Percentiles rank a stretch among this genome's conserved stretches.
Evolutionary conservation across 2,113 vertebrate species (phyloP).

Genomic region (Tragelaphus strepsiceros): DNA sequence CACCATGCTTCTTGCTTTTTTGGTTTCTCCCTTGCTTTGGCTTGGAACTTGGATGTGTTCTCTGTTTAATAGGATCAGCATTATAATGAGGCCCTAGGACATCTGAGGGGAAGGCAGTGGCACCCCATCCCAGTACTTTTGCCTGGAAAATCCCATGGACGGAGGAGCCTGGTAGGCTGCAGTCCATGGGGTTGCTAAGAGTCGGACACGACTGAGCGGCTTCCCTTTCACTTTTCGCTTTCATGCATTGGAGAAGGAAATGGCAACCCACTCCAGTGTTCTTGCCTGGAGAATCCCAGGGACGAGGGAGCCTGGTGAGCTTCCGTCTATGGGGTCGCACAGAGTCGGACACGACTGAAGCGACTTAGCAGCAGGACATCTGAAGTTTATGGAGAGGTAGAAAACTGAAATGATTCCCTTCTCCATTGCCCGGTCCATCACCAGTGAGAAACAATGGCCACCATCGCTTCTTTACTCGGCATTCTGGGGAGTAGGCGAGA

Average conservation of each 20-base stretch:
- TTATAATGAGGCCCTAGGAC: not conserved
- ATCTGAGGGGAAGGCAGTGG: not conserved
- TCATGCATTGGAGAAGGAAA: too few relatives aligned
- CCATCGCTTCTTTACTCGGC: not conserved
- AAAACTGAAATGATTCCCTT: not conserved
- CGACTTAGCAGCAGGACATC: not conserved
- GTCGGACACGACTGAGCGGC: too few relatives aligned
- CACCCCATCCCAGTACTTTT: too few relatives aligned
- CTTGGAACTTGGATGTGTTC: not conserved
- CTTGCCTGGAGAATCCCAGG: too few relatives aligned
- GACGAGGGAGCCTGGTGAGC: too few relatives aligned
- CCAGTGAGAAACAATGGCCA: not conserved
- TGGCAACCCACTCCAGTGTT: too few relatives aligned
- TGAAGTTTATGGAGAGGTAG: not conserved
- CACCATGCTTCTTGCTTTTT: not conserved
- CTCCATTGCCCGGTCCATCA: accelerated
- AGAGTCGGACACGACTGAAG: too few relatives aligned
- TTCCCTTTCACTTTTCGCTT: too few relatives aligned
- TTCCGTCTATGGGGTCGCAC: too few relatives aligned
- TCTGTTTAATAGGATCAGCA: not conserved
- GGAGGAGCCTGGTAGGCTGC: too few relatives aligned
- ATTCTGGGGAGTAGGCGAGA: not conserved
- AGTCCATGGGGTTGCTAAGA: too few relatives aligned
- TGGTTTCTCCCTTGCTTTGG: not conserved
- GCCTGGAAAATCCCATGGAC: too few relatives aligned